Evolutionary conservation across 2,113 vertebrate genomes (phyloP), one percentile per base, ranked within the genome.

Genomic region (Lamprotornis superbus): DNA sequence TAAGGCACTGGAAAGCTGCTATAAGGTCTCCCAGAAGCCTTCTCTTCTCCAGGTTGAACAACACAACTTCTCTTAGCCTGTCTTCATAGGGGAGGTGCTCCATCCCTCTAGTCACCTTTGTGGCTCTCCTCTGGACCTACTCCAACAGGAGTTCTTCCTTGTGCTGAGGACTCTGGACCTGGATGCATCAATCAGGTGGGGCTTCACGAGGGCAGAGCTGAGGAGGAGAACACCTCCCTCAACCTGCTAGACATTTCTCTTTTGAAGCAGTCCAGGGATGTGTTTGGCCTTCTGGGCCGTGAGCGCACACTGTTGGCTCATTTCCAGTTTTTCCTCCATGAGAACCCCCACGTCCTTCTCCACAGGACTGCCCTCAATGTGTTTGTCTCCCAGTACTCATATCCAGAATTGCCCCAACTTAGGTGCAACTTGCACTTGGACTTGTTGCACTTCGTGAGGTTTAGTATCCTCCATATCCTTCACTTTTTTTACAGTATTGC

Each of bases 171-270:
- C 50, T 64, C 35, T 22, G 37, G 50, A 56, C 11, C 35, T 63
- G 49, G 35, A 28, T 27, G 52, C 37, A 59, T 27, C 15, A 42
- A 15, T 15, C 37, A 50, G 44, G 14, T 50, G 25, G 31, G 25
- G 7, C 15, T 22, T 57, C 21, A 33, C 0, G 0, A 73, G 15
- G 63, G 9, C 46, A 44, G 37, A 33, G 22, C 2, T 33, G 31
- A 50, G 25, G 42, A 49, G 14, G 25, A 65, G 15, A 73, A 28
- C 31, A 50, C 35, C 35, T 50, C 22, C 35, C 31, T 63, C 0
- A 1, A 27, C 22, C 12, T 35, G 9, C 35, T 64, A 49, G 49
- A 15, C 42, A 18, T 21, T 56, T 44, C 10, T 89, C 9, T 35
- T 20, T 44, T 31, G 46, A 40, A 47, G n/a, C 11, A 82, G 20